Evolutionary conservation across 2,113 vertebrate genomes (phyloP).

Genomic region (Hassar affinis): DNA sequence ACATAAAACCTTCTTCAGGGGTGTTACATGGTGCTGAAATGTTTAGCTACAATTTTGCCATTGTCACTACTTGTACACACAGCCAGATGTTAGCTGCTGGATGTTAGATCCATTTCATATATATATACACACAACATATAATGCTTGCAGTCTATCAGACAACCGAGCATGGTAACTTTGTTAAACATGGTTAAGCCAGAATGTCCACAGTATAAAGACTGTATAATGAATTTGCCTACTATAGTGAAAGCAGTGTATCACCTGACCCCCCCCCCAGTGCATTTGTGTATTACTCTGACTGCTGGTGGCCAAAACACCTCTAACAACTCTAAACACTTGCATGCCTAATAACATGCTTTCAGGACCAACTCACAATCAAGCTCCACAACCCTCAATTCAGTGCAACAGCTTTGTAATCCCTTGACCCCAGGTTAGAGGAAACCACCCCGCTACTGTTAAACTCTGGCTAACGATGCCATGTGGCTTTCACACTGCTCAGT

Average conservation of each 20-base stretch:
- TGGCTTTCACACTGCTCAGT: constrained; percentile 27
- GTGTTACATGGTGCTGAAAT: neutral
- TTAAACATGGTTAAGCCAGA: neutral
- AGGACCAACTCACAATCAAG: neutral
- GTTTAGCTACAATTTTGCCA: neutral
- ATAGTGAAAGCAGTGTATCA: neutral
- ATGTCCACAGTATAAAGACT: neutral
- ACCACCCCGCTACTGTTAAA: constrained; percentile 34
- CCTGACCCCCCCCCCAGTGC: too few relatives aligned
- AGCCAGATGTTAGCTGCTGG: neutral
- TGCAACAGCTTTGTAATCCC: neutral
- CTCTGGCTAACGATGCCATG: constrained; percentile 43
- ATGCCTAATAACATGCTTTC: neutral
- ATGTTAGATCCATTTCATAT: neutral
- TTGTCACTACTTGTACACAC: neutral
- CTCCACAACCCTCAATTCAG: constrained; percentile 26
- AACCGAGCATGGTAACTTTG: neutral
- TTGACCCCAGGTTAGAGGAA: constrained; percentile 31
- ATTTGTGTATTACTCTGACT: neutral
- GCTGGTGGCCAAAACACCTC: constrained; percentile 5
- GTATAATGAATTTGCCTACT: neutral
- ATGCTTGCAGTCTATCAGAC: neutral
- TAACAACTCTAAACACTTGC: neutral
- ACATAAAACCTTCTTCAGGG: neutral
- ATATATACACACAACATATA: neutral